Conservation (phyloP, 2,113 vertebrate genomes). For the Haemorhous mexicanus region DNA sequence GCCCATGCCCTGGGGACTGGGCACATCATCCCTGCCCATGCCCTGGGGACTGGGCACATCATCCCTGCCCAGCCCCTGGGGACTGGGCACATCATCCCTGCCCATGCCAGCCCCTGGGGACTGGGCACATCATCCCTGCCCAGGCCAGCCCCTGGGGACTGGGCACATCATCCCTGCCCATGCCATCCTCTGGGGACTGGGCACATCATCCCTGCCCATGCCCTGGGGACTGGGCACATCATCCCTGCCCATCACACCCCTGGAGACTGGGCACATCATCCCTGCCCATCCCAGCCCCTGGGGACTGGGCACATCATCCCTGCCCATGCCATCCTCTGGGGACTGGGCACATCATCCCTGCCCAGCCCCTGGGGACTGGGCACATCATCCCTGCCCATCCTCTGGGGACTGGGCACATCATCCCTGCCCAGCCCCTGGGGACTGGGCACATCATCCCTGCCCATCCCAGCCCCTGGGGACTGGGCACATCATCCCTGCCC, state of each 20-base stretch:
- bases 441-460: background rate
- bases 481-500: too few relatives aligned
- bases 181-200: too few relatives aligned
- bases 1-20: too few relatives aligned
- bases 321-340: background rate
- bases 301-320: too few relatives aligned
- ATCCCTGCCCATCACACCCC: background rate
- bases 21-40: background rate
- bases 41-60: background rate
- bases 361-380: background rate
- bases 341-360: background rate
- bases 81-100: too few relatives aligned
- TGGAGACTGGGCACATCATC: background rate
- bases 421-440: background rate
- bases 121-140: background rate
- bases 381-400: too few relatives aligned
- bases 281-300: too few relatives aligned
- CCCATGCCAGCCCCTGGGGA: too few relatives aligned
- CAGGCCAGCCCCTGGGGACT: background rate
- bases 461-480: too few relatives aligned
- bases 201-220: too few relatives aligned
- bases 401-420: background rate
- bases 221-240: background rate
- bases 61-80: background rate
- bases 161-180: background rate